Evolutionary conservation across 2,797 vertebrate species (phyloP).

Genomic region (Anas capensis): DNA sequence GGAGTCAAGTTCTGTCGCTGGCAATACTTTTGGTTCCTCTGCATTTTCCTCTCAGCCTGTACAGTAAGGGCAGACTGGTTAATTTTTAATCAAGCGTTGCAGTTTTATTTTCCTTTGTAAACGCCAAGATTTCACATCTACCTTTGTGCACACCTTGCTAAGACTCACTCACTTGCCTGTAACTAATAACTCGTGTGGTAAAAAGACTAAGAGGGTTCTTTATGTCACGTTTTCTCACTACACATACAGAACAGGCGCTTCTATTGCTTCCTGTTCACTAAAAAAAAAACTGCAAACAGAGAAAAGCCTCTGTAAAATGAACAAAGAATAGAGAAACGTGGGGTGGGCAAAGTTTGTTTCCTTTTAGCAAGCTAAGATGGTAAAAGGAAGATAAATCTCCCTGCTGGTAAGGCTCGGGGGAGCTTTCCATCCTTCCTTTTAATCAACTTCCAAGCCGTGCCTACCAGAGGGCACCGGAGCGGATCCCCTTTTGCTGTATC

Average conservation of each 20-base stretch:
- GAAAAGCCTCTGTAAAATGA: not conserved
- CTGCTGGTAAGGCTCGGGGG: not conserved
- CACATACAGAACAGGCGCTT: not conserved
- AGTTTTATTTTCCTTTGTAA: not conserved
- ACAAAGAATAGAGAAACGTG: not conserved
- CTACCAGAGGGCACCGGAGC: not conserved
- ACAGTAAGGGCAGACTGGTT: not conserved
- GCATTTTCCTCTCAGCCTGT: not conserved
- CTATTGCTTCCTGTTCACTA: not conserved
- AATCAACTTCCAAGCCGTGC: constrained; percentile 1
- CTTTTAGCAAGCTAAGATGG: not conserved
- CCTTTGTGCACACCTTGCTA: not conserved
- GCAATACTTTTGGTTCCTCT: not conserved
- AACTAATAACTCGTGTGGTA: not conserved
- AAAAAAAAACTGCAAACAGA: not conserved
- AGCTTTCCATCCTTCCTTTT: constrained; percentile 29
- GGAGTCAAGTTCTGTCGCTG: not conserved
- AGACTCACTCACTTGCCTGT: not conserved
- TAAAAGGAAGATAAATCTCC: not conserved
- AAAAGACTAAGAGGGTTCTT: not conserved
- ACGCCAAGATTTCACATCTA: fast-evolving
- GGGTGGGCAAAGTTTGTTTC: constrained; percentile 9
- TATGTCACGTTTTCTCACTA: not conserved
- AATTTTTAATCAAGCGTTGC: not conserved
- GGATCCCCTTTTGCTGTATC: constrained; percentile 10